These are phyloP conservation scores for Osmoderma eremita DNA, from an alignment of 2,888 invertebrate species.

Conservation along the genomic window DNA sequence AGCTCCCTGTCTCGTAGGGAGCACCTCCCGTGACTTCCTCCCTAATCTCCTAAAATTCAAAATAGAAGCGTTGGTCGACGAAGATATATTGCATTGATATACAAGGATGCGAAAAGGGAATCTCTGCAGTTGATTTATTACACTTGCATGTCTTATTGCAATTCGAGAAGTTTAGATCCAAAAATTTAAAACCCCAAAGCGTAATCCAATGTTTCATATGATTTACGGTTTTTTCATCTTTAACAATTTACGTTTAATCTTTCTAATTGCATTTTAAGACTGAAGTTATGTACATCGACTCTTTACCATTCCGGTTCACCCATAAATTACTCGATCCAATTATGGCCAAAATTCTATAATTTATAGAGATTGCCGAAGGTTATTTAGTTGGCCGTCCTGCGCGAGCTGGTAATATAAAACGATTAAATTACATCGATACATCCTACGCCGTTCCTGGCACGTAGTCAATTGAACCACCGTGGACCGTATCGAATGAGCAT, in stretches of 20 bases:
- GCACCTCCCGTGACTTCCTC: conserved; percentile 2
- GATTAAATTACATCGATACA: conserved; percentile 26
- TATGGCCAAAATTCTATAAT: conserved; percentile 29
- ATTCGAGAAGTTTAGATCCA: too few species aligned
- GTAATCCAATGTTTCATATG: too few species aligned
- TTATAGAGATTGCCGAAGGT: conserved; percentile 18
- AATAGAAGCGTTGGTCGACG: background rate
- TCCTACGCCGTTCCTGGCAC: conserved; percentile 33
- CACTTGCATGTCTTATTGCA: too few species aligned
- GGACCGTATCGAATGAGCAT: conserved; percentile 34
- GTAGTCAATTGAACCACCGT: conserved; percentile 34
- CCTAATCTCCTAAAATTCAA: conserved; percentile 29
- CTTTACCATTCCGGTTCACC: too few species aligned
- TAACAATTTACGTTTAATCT: too few species aligned
- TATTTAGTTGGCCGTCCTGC: conserved; percentile 15
- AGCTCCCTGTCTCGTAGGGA: background rate
- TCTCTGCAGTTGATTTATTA: too few species aligned
- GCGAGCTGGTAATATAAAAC: conserved; percentile 10
- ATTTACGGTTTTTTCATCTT: too few species aligned
- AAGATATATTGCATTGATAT: background rate
- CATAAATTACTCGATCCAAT: conserved; percentile 11
- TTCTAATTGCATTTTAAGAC: too few species aligned
- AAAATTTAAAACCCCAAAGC: too few species aligned
- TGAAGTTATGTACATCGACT: too few species aligned
- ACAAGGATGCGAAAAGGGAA: too few species aligned